Evolutionary conservation across 1,140 invertebrate genomes (phyloP).

Genomic region (Andricus grossulariae): DNA sequence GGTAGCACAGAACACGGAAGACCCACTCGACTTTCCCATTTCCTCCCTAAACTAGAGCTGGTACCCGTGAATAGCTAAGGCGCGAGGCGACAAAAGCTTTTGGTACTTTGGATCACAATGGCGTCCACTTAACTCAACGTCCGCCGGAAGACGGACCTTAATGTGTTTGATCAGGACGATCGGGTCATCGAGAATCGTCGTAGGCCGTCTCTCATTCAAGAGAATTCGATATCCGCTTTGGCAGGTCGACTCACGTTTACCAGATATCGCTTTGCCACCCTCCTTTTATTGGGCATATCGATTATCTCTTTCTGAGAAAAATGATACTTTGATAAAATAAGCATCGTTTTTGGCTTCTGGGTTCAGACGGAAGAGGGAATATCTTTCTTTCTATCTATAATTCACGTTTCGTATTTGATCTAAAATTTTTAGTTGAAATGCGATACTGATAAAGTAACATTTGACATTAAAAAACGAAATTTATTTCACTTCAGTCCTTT

Average conservation of each 20-base stretch:
- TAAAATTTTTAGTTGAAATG: no score
- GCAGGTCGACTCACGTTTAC: constrained; percentile 35
- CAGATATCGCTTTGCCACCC: constrained; percentile 7
- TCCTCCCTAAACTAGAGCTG: constrained; percentile 49
- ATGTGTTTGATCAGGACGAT: constrained; percentile 68
- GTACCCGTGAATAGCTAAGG: constrained; percentile 41
- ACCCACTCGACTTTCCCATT: constrained; percentile 63
- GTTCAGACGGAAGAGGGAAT: neutral
- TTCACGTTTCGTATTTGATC: no score
- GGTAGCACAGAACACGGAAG: constrained; percentile 32
- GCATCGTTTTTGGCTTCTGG: neutral
- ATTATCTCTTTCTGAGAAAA: constrained; percentile 27
- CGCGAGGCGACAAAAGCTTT: constrained; percentile 54
- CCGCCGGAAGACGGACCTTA: constrained; percentile 65
- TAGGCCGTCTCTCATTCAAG: constrained; percentile 16
- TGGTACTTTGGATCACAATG: constrained; percentile 61
- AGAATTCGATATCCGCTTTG: constrained; percentile 52
- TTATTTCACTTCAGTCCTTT: no score
- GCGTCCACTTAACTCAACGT: constrained; percentile 59
- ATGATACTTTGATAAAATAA: constrained; percentile 12
- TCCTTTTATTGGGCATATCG: constrained; percentile 9
- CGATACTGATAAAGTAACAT: no score
- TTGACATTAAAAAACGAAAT: no score
- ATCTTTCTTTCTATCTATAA: neutral
- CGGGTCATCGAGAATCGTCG: constrained; percentile 47